Evolutionary conservation across 2,797 vertebrate genomes (phyloP), one percentile per base, ranked within the genome.

Genomic region (Tamandua tetradactyla): DNA sequence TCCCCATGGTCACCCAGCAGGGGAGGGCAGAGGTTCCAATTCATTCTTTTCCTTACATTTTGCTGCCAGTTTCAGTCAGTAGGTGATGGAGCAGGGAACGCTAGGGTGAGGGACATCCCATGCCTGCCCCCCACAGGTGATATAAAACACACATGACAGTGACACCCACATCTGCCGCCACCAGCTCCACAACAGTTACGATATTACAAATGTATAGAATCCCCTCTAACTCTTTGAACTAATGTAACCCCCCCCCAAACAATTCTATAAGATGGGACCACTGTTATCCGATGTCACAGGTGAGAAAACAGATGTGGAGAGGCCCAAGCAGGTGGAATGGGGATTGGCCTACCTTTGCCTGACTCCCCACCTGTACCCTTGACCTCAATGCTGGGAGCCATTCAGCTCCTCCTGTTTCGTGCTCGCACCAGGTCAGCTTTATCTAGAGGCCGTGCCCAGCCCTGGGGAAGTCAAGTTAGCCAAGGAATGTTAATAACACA

Each of bases 31-130:
- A 37, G 47, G 30, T 22, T 49, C 1, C 6, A 13, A 5, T 6
- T 18, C 20, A 0, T 30, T 9, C 37, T 69, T 44, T 37, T 20
- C 44, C 32, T 81, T n/a, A 15, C 5, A 20, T 42, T 42, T 3
- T 35, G 55, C 72, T 49, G 69, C 61, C 17, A 4, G 7, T 15
- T 30, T 69, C 49, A 32, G 59, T 35, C 37, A 8, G 6, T 25
- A 30, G 40, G 22, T 17, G 37, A 25, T 42, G 0, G 0, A 3
- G 23, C 25, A 27, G 71, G 37, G 40, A 62, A 11, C 62, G 44
- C 55, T 23, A 15, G 1, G 7, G 12, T n/a, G 59, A 20, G 2
- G 7, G 2, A 0, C n/a, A 7, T 5, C 5, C 80, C 0, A 0
- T 13, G 25, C 12, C 44, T 44, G 5, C 27, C 7, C 20, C 55